Conservation (phyloP, 92 coral and sea anemone genomes). For the Parazoanthus darwini region DNA sequence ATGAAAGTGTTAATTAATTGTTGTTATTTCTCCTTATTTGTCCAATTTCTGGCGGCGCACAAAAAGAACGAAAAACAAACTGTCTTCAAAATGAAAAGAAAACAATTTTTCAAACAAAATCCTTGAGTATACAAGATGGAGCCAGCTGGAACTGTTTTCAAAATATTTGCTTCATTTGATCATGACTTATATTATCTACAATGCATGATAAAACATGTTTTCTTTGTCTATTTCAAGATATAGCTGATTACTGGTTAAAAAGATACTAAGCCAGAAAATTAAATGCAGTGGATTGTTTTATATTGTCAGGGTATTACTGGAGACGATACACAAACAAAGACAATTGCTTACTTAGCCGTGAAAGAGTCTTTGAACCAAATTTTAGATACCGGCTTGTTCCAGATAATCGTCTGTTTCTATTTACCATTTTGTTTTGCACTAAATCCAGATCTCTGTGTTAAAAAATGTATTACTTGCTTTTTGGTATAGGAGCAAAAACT, state of each 20-base stretch:
- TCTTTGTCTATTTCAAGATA: not conserved
- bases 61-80: constrained; percentile 6
- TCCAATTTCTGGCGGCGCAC: not conserved
- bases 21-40: constrained; percentile 1
- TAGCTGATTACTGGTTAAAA: not conserved
- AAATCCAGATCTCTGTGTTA: too few species aligned
- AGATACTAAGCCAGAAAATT: too few species aligned
- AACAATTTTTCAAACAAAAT: not conserved
- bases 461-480: too few species aligned
- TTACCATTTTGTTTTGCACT: too few species aligned
- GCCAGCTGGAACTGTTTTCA: not conserved
- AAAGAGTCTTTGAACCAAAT: too few species aligned
- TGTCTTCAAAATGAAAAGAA: not conserved
- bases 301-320: too few species aligned
- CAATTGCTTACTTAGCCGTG: too few species aligned
- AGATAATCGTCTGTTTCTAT: too few species aligned
- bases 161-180: not conserved
- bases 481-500: too few species aligned
- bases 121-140: not conserved
- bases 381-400: too few species aligned
- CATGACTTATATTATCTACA: not conserved
- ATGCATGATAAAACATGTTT: not conserved
- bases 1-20: constrained; percentile 1
- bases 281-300: too few species aligned
- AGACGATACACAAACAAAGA: too few species aligned